phyloP scores from a whole-genome alignment of 2,113 vertebrate genomes.

The Brachirus orientalis region DNA sequence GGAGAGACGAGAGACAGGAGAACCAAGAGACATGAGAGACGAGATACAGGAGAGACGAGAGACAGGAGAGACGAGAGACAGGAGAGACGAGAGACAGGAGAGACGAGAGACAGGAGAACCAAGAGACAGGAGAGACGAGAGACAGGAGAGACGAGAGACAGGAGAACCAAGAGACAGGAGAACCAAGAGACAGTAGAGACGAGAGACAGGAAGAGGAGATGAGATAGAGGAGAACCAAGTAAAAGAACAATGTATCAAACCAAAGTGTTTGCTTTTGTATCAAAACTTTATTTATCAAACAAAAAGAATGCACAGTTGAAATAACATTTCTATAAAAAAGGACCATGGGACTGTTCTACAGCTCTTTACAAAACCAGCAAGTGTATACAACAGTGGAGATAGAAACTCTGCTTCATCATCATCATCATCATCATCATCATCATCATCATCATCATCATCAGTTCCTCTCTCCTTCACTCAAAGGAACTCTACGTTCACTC shows the following conservation, averaged over 20 bases:
- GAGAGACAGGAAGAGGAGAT: no score
- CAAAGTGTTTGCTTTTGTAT: slow-evolving; percentile 85
- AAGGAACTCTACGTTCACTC: slow-evolving; percentile 88
- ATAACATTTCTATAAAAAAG: slow-evolving; percentile 97
- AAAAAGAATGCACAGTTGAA: slow-evolving; percentile 94
- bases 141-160: no score
- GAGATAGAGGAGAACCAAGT: not conserved
- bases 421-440: slow-evolving; percentile 23
- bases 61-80: no score
- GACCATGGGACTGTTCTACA: slow-evolving; percentile 93
- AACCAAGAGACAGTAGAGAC: no score
- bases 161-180: no score
- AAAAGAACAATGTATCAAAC: no score
- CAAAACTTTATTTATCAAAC: slow-evolving; percentile 98
- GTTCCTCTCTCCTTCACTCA: slow-evolving; percentile 62
- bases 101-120: no score
- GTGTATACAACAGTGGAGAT: slow-evolving; percentile 90
- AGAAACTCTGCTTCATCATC: slow-evolving; percentile 84
- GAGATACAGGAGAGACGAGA: no score
- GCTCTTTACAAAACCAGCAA: slow-evolving; percentile 94
- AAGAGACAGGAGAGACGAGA: no score
- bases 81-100: no score
- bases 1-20: no score
- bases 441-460: slow-evolving; percentile 58
- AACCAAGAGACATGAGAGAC: no score